phyloP scores from a whole-genome alignment of 1,140 invertebrate species.

The Conus betulinus region DNA sequence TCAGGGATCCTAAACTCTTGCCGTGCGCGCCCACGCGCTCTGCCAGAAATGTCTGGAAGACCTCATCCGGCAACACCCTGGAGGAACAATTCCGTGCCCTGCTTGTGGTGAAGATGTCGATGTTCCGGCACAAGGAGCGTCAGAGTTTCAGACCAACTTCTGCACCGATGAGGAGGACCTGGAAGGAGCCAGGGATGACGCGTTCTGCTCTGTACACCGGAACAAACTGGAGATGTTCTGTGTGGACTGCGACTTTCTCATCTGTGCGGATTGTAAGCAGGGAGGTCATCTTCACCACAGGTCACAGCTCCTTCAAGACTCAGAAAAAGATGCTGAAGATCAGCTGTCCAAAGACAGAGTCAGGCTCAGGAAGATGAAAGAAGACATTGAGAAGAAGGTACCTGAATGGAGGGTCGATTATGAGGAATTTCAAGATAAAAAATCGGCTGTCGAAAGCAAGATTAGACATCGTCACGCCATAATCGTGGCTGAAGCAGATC shows the following conservation, averaged over 20 bases:
- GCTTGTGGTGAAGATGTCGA: neutral
- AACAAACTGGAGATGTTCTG: neutral
- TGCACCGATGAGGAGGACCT: neutral
- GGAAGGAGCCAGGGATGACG: neutral
- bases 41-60: conserved; percentile 19
- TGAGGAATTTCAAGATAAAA: neutral
- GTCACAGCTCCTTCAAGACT: neutral
- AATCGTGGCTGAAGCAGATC: no score
- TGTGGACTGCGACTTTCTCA: neutral
- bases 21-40: conserved; percentile 1
- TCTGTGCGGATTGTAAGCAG: conserved; percentile 18
- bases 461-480: no score
- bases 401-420: neutral
- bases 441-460: no score
- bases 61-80: neutral
- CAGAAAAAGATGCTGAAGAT: neutral
- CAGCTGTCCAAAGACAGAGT: conserved; percentile 2
- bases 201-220: neutral
- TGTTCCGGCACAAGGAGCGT: neutral
- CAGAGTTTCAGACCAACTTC: conserved; percentile 23
- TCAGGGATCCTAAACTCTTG: neutral
- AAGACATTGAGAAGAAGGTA: neutral
- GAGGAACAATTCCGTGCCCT: neutral
- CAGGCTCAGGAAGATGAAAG: neutral
- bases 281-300: neutral